Evolutionary conservation across 2,797 vertebrate species (phyloP), one percentile per base, ranked within the genome.

Genomic region (Typhlichthys eigenmanni): DNA sequence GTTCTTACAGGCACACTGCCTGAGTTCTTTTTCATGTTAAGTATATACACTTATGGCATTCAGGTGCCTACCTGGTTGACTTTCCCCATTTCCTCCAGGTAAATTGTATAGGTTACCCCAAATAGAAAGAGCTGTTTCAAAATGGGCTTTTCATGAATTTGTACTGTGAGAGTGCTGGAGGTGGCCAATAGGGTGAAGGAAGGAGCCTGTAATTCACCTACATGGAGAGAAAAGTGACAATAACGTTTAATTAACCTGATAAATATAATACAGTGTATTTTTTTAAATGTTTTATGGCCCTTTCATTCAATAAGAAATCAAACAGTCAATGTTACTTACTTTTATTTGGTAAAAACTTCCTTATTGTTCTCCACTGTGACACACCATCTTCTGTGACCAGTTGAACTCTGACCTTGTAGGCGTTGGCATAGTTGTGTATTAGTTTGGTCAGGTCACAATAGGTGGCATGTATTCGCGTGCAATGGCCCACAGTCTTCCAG

Each of bases 141-240:
- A 47, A 85, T 65, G 2, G 71, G 56, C 52, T 90, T 93, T 57
- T 68, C 63, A 12, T 90, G 75, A 67, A 93, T 50, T 2, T 19
- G 24, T 11, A 93, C 61, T 0, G 17, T 79, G 4, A 93, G 43
- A 7, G 79, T 83, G 62, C 71, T 83, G 14, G 88, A 79, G 1
- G 86, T 87, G 0, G 78, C 79, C 55, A 51, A 63, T 67, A 93
- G 14, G 3, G 14, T 85, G 69, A 92, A 91, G 13, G 79, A 70
- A 0, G 93, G 92, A 54, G 90, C 80, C 6, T 11, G 64, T 56
- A 93, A 46, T 4, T 79, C 2, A 66, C 81, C 92, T 93, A 47
- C 12, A 45, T 34, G 1, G 65, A 47, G 7, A 72, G 29, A 50
- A 13, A 38, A 17, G 32, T 5, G 68, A 38, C 4, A 16, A 4